Evolutionary conservation across 2,113 vertebrate species (phyloP).

Genomic region (Amphilophus citrinellus): DNA sequence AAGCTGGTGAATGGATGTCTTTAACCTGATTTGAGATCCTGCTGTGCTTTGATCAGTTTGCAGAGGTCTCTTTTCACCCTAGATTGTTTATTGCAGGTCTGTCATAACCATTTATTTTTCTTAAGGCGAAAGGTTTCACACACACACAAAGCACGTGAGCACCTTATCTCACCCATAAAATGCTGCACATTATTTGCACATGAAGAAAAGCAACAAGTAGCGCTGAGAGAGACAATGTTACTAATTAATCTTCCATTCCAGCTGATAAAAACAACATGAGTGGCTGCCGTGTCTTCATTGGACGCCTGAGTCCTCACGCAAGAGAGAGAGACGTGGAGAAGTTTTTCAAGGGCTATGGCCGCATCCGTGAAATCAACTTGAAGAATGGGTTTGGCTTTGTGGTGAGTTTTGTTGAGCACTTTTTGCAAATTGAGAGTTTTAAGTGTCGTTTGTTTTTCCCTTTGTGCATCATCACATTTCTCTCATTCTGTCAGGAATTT

Average conservation of each 20-base stretch:
- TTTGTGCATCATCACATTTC: neutral
- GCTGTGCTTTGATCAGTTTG: neutral
- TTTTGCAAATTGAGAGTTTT: neutral
- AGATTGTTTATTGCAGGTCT: neutral
- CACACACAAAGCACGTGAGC: too few species aligned
- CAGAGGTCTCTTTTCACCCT: neutral
- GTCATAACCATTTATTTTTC: neutral
- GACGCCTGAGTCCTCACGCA: slow-evolving; percentile 91
- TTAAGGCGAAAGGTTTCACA: too few species aligned
- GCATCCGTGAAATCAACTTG: slow-evolving; percentile 91
- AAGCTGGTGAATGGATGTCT: neutral
- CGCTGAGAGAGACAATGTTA: neutral
- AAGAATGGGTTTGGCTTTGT: slow-evolving; percentile 96
- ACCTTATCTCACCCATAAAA: neutral
- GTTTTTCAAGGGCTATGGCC: slow-evolving; percentile 94
- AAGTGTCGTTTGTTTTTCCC: neutral
- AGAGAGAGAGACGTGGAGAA: slow-evolving; percentile 93
- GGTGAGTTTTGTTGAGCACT: slow-evolving; percentile 75
- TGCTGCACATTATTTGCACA: neutral
- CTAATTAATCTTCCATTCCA: neutral
- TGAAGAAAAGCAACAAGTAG: neutral
- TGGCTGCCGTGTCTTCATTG: slow-evolving; percentile 92
- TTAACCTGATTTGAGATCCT: neutral
- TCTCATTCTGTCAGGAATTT: slow-evolving; percentile 84
- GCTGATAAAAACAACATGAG: slow-evolving; percentile 81